Conservation (phyloP, 2,888 invertebrate genomes). For the Xylota sylvarum region DNA sequence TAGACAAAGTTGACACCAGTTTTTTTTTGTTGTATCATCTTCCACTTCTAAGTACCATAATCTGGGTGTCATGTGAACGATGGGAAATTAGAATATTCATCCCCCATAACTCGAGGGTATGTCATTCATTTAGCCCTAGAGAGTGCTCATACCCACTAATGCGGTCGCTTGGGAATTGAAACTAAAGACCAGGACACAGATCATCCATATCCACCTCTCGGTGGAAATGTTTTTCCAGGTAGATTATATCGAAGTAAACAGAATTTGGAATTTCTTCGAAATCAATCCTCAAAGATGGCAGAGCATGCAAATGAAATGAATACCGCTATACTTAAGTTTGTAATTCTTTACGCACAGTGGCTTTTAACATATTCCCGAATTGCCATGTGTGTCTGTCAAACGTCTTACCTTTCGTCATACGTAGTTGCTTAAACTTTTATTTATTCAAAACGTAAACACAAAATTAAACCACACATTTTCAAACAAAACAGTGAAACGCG, state of each 20-base stretch:
- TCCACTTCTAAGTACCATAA: not conserved
- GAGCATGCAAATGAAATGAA: conserved; percentile 23
- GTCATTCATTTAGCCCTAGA: not conserved
- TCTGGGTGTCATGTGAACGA: conserved; percentile 3
- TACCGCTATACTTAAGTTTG: not conserved
- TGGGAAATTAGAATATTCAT: not conserved
- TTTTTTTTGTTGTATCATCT: conserved; percentile 5
- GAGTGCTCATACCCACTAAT: not conserved
- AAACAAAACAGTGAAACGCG: not conserved
- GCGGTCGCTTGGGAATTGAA: not conserved
- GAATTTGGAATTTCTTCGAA: conserved; percentile 45
- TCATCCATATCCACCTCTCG: not conserved
- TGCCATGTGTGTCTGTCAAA: conserved; percentile 42
- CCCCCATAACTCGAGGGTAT: not conserved
- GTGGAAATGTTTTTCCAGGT: conserved; percentile 24
- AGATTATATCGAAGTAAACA: not conserved
- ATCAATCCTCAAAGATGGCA: conserved; percentile 55
- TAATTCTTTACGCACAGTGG: conserved; percentile 19
- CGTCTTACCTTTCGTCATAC: conserved; percentile 30
- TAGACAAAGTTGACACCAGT: conserved; percentile 35
- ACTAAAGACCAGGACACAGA: conserved; percentile 2
- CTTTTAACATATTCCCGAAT: conserved; percentile 16
- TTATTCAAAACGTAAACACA: conserved; percentile 66
- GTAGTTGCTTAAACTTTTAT: conserved; percentile 52
- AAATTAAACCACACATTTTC: conserved; percentile 54